Evolutionary conservation across 2,888 invertebrate species (phyloP).

Genomic region (Thereva nobilitata): DNA sequence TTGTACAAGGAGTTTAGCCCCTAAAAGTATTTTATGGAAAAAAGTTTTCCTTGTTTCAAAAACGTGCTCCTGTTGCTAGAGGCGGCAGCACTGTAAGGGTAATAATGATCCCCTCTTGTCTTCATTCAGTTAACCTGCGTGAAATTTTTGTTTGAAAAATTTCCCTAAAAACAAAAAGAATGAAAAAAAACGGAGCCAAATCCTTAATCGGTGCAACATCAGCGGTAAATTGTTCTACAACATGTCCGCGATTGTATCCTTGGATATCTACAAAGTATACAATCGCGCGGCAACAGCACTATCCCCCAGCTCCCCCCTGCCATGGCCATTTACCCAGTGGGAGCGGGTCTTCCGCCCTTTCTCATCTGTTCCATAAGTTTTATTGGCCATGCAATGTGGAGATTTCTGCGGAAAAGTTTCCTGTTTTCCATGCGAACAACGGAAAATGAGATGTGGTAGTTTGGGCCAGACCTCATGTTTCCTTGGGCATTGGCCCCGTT

Average conservation of each 20-base stretch:
- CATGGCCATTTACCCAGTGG: too few species aligned
- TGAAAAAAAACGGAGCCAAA: neutral
- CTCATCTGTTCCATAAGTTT: neutral
- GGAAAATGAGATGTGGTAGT: slow-evolving; percentile 23
- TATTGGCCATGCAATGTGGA: slow-evolving; percentile 31
- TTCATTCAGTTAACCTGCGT: slow-evolving; percentile 36
- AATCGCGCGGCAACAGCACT: neutral
- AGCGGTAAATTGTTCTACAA: slow-evolving; percentile 44
- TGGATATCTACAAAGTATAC: slow-evolving; percentile 34
- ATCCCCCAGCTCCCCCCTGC: neutral
- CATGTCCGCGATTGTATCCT: slow-evolving; percentile 44
- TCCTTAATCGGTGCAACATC: slow-evolving; percentile 45
- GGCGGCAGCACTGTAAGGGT: slow-evolving; percentile 12
- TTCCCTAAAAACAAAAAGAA: neutral
- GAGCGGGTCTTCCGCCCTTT: too few species aligned
- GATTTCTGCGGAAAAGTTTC: slow-evolving; percentile 9
- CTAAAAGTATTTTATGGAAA: slow-evolving; percentile 23
- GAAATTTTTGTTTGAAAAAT: slow-evolving; percentile 19
- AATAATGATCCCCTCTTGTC: slow-evolving; percentile 27
- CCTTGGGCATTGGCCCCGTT: neutral
- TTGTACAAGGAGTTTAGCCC: slow-evolving; percentile 24
- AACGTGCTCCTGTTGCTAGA: slow-evolving; percentile 28
- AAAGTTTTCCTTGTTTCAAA: slow-evolving; percentile 27
- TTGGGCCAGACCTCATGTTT: slow-evolving; percentile 1
- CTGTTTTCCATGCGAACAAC: slow-evolving; percentile 24